Evolutionary conservation across 2,113 vertebrate genomes (phyloP).

Genomic region (Scomber japonicus): DNA sequence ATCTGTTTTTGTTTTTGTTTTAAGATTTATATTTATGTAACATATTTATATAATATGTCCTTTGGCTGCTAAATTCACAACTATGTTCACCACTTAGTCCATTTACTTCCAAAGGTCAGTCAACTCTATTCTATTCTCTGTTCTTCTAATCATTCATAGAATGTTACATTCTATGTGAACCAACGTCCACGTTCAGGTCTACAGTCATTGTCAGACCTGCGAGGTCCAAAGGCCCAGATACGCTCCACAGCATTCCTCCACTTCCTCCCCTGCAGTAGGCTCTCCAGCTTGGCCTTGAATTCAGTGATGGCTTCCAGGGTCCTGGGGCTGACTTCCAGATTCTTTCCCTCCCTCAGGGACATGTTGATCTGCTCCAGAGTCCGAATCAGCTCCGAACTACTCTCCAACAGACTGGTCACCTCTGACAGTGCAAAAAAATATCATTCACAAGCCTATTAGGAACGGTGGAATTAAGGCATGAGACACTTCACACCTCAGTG

Average conservation of each 20-base stretch:
- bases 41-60: too few relatives aligned
- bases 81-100: too few relatives aligned
- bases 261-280: slow-evolving; percentile 89
- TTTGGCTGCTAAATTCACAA: too few relatives aligned
- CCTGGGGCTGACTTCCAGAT: slow-evolving; percentile 83
- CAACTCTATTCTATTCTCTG: not conserved
- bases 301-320: slow-evolving; percentile 87
- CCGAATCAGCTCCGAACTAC: slow-evolving; percentile 89
- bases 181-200: too few relatives aligned
- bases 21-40: too few relatives aligned
- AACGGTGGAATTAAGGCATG: not conserved
- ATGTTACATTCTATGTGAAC: not conserved
- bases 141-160: not conserved
- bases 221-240: slow-evolving; percentile 96
- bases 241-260: slow-evolving; percentile 92
- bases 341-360: slow-evolving; percentile 88
- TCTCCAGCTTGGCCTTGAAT: slow-evolving; percentile 88
- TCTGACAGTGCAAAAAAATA: slow-evolving; percentile 65
- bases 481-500: not conserved
- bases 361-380: slow-evolving; percentile 91
- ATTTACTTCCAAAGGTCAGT: not conserved
- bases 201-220: slow-evolving; percentile 80
- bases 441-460: not conserved
- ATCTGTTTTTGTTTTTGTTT: too few relatives aligned
- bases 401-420: slow-evolving; percentile 90